Conservation (phyloP, 2,888 invertebrate species). For the Mythimna loreyi region DNA sequence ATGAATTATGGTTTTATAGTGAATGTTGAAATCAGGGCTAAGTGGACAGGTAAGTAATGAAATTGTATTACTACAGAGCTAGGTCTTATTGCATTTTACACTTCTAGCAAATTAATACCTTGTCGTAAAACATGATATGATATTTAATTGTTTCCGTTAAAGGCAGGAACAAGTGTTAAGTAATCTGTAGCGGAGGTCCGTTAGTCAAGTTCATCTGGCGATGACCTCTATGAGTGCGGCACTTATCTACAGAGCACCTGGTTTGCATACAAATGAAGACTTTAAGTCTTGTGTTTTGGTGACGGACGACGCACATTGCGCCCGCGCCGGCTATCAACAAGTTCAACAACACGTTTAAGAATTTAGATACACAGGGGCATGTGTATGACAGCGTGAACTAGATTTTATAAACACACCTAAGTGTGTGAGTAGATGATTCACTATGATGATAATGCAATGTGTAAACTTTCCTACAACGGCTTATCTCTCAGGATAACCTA, state of each 20-base stretch:
- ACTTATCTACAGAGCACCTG: constrained; percentile 32
- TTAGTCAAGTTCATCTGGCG: constrained; percentile 65
- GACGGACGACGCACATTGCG: constrained; percentile 18
- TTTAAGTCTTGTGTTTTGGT: constrained; percentile 33
- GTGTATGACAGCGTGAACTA: constrained; percentile 34
- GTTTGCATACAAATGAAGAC: constrained; percentile 62
- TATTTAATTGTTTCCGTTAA: constrained; percentile 56
- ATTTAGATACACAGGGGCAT: constrained; percentile 13
- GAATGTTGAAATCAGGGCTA: constrained; percentile 10
- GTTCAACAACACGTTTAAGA: constrained; percentile 18
- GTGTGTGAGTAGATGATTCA: constrained; percentile 32
- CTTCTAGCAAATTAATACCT: constrained; percentile 2
- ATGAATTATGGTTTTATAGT: too few relatives aligned
- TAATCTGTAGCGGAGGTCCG: constrained; percentile 40
- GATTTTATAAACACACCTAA: constrained; percentile 50
- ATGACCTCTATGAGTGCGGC: constrained; percentile 62
- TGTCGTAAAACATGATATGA: constrained; percentile 20
- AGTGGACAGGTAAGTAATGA: not conserved
- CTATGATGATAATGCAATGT: constrained; percentile 12
- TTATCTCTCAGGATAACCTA: constrained; percentile 26
- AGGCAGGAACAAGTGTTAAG: constrained; percentile 43
- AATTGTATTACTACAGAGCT: constrained; percentile 23
- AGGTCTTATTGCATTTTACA: constrained; percentile 6
- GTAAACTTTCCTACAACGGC: constrained; percentile 21
- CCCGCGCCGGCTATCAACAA: not conserved